Evolutionary conservation across 1,140 invertebrate genomes (phyloP).

Genomic region (Diorhabda elongata): DNA sequence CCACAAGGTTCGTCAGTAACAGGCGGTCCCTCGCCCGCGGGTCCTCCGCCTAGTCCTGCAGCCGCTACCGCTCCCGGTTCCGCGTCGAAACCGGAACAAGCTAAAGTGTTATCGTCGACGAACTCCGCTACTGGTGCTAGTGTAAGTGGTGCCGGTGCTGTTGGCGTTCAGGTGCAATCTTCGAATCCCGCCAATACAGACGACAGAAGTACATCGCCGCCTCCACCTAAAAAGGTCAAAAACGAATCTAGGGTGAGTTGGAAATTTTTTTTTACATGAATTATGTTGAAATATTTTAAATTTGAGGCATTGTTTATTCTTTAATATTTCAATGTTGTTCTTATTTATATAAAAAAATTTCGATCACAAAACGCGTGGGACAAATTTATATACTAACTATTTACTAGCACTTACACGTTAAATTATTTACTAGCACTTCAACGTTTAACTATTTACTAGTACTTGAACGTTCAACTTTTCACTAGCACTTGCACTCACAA

Average conservation of each 20-base stretch:
- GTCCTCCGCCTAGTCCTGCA: conserved; percentile 50
- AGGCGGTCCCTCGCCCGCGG: conserved; percentile 44
- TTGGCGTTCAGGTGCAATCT: conserved; percentile 33
- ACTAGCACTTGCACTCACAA: too few relatives aligned
- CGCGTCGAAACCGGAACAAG: conserved; percentile 51
- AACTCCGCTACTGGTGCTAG: conserved; percentile 32
- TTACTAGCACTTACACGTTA: too few relatives aligned
- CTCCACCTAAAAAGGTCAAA: conserved; percentile 65
- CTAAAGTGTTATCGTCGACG: conserved; percentile 43
- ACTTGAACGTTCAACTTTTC: too few relatives aligned
- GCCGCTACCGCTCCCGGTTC: conserved; percentile 51
- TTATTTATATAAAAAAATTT: not conserved
- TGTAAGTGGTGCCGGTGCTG: conserved; percentile 48
- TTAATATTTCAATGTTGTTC: not conserved
- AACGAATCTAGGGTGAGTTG: conserved; percentile 60
- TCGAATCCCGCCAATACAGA: conserved; percentile 24
- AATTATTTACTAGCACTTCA: too few relatives aligned
- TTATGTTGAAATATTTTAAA: not conserved
- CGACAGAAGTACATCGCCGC: conserved; percentile 50
- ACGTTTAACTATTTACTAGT: too few relatives aligned
- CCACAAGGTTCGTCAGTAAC: conserved; percentile 46
- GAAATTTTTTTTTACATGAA: not conserved
- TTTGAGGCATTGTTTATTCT: not conserved
- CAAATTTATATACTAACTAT: too few relatives aligned
- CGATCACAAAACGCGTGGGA: not conserved